A percentile compares a stretch with the other conserved stretches of the same genome.
Conservation (phyloP, 2,113 vertebrate species). For the Polyodon spathula region DNA sequence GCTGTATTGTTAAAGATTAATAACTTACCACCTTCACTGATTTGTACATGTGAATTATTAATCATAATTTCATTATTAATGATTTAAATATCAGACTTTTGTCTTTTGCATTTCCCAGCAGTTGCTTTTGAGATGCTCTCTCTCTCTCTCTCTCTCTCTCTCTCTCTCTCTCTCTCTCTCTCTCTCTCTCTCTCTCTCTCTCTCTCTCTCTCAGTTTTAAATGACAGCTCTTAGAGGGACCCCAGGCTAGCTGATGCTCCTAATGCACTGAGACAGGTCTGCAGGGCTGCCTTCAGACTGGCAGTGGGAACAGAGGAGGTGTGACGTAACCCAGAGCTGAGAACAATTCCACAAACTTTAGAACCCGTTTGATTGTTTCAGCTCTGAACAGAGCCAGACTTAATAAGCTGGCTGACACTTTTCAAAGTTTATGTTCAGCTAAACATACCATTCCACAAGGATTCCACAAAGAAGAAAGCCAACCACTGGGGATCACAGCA, state of each 20-base stretch:
- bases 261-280: slow-evolving; percentile 50
- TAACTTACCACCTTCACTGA: slow-evolving; percentile 42
- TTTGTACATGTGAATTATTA: slow-evolving; percentile 64
- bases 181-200: not conserved
- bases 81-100: slow-evolving; percentile 43
- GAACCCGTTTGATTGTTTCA: not conserved
- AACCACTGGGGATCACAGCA: no score
- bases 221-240: slow-evolving; percentile 48
- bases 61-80: slow-evolving; percentile 54
- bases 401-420: no score
- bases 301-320: slow-evolving; percentile 9
- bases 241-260: slow-evolving; percentile 27
- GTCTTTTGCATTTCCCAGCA: slow-evolving; percentile 20
- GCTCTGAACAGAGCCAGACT: no score
- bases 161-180: slow-evolving; percentile 5
- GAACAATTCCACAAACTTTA: slow-evolving; percentile 29
- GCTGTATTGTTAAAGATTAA: slow-evolving; percentile 51
- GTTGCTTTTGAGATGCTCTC: not conserved
- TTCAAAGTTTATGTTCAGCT: no score
- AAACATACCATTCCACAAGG: no score
- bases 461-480: no score
- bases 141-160: not conserved
- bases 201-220: slow-evolving; percentile 40
- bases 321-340: slow-evolving; percentile 19
- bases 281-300: slow-evolving; percentile 26